A percentile compares a stretch with the other conserved stretches of the same genome.
Conservation (phyloP, 2,888 invertebrate genomes). For the Rapana venosa region DNA sequence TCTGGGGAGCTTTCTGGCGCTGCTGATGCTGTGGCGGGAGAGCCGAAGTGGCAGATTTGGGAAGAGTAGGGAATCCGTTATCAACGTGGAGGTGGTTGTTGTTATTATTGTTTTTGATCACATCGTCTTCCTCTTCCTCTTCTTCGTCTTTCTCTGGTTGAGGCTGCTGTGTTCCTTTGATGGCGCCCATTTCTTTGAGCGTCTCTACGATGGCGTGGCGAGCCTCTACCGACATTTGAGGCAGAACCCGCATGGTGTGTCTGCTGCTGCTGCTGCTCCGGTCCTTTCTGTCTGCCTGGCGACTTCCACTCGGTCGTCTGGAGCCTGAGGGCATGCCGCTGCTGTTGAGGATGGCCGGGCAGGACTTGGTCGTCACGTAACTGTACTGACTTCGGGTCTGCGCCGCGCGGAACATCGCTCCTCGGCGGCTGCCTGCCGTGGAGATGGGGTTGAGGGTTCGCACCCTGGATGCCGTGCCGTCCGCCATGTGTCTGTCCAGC, state of each 20-base stretch:
- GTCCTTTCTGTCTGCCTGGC: not conserved
- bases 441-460: constrained; percentile 23
- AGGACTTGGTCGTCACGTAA: constrained; percentile 7
- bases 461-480: not conserved
- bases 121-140: constrained; percentile 52
- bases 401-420: not conserved
- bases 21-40: not conserved
- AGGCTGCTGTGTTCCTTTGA: not conserved
- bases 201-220: constrained; percentile 69
- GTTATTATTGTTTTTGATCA: not conserved
- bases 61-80: not conserved
- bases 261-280: not conserved
- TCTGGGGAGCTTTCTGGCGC: not conserved
- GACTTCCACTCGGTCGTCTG: not conserved
- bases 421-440: not conserved
- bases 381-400: constrained; percentile 28
- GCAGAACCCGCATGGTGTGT: constrained; percentile 54
- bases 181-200: constrained; percentile 60
- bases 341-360: constrained; percentile 12
- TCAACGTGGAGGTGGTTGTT: no score
- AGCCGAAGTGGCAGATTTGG: not conserved
- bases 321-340: not conserved
- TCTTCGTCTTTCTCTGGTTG: not conserved
- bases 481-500: constrained; percentile 12
- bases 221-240: constrained; percentile 68